Conservation (phyloP, 1,140 invertebrate species). For the Acromyrmex heyeri region DNA sequence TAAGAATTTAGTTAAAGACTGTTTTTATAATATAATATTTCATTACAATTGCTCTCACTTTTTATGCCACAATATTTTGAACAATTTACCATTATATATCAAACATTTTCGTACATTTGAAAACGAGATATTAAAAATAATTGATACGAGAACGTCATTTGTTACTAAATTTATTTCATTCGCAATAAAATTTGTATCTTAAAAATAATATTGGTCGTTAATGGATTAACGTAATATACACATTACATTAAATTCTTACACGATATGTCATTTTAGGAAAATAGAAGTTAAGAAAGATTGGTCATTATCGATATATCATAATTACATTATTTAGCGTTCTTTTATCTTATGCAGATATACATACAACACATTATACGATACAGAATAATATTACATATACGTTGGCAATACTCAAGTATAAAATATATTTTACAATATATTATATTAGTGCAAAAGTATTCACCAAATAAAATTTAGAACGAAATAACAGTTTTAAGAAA, state of each 20-base stretch:
- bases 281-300: conserved; percentile 42
- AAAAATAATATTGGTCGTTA: conserved; percentile 13
- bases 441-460: conserved; percentile 45
- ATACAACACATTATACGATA: conserved; percentile 7
- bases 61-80: not conserved
- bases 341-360: conserved; percentile 29
- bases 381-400: not conserved
- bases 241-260: conserved; percentile 21
- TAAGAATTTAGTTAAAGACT: not conserved
- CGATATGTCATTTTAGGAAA: conserved; percentile 32
- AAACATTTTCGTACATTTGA: conserved; percentile 3
- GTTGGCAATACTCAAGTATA: not conserved
- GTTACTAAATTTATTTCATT: conserved; percentile 18
- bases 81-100: conserved; percentile 7
- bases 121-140: not conserved
- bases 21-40: conserved; percentile 13
- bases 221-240: conserved; percentile 42
- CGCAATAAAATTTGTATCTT: not conserved
- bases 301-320: conserved; percentile 17
- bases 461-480: not conserved
- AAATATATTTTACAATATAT: conserved; percentile 31
- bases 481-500: conserved; percentile 9
- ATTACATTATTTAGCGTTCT: conserved; percentile 18
- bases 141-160: not conserved
- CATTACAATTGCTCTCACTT: not conserved